Base-by-base conservation (phyloP, 2,113 vertebrate genomes). In the Monarcha castaneiventris region DNA sequence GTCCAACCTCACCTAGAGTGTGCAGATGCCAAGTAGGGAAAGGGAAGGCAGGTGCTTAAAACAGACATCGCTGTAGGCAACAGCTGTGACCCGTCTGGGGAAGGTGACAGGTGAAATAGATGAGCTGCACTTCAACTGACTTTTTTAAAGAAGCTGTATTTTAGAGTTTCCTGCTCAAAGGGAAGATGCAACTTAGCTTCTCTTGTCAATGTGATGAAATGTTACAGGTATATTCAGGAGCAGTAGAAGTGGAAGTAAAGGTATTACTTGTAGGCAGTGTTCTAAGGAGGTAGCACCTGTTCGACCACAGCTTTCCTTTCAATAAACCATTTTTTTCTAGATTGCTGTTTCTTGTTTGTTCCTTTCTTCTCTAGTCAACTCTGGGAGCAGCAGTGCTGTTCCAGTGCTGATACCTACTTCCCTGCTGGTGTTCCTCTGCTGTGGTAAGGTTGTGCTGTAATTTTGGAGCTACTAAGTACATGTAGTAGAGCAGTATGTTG, bases 261-360 rank as follows among this genome's bases (percentile, higher is more conserved):
- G 20, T 66, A 29, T 43, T 85, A 23, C 5, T 16, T 37, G 13
- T 25, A 67, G 55, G 62, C 32, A 59, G 25, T 26, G 23, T 48
- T 93, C 67, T n/a, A 67, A 68, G 5, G 7, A 13, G 9, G 22
- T 22, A 82, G 33, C 46, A 73, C 35, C 26, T 86, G n/a, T 35
- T 58, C 11, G 18, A 73, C 44, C 16, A 13, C 15, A 43, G 41
- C 20, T 52, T 88, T 73, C 46, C 46, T 62, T 83, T 69, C 29
- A 95, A 90, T 93, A 95, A 91, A 91, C 19, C 9, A 1, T 23
- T 73, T 92, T 92, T 83, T 94, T 81, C 78, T 52, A 68, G 32
- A 44, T 5, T 49, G 21, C 48, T 80, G 51, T 8, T 43, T 59
- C 22, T 33, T 52, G 29, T 23, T 39, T 88, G 13, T 79, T 84